Evolutionary conservation across 2,888 invertebrate species (phyloP).

Genomic region (Ennomos quercinarius): DNA sequence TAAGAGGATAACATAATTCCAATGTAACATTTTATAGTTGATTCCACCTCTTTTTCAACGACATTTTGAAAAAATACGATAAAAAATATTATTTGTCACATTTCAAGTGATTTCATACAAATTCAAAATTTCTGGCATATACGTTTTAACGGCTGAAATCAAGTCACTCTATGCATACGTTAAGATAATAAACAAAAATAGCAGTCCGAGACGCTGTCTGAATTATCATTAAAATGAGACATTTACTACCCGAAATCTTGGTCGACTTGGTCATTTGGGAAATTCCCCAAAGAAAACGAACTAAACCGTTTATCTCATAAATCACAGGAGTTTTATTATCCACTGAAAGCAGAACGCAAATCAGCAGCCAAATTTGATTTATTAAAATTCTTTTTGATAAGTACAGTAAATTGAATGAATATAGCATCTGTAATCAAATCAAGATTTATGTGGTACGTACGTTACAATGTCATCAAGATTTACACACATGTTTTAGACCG

Average conservation of each 20-base stretch:
- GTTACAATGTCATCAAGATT: conserved; percentile 11
- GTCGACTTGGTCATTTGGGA: conserved; percentile 26
- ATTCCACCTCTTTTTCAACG: too few relatives aligned
- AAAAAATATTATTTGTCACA: too few relatives aligned
- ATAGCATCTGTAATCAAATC: conserved; percentile 16
- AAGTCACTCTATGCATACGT: conserved; percentile 8
- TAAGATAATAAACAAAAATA: conserved; percentile 28
- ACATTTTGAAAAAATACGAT: too few relatives aligned
- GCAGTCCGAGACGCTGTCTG: conserved; percentile 20
- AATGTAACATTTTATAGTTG: too few relatives aligned
- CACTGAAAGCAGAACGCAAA: conserved; percentile 31
- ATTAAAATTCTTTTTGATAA: conserved; percentile 5
- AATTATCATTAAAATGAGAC: conserved; percentile 26
- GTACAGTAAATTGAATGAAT: conserved; percentile 9
- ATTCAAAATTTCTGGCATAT: neutral
- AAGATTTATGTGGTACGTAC: conserved; percentile 4
- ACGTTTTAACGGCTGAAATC: conserved; percentile 6
- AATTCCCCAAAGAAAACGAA: conserved; percentile 32
- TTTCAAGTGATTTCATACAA: too few relatives aligned
- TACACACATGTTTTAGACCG: conserved; percentile 11
- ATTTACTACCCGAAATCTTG: conserved; percentile 32
- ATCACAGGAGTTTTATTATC: conserved; percentile 28
- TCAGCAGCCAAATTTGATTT: conserved; percentile 12
- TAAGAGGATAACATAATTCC: too few relatives aligned
- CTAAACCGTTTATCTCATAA: conserved; percentile 38